Evolutionary conservation across 2,888 invertebrate genomes (phyloP).

Genomic region (Protula sp.): DNA sequence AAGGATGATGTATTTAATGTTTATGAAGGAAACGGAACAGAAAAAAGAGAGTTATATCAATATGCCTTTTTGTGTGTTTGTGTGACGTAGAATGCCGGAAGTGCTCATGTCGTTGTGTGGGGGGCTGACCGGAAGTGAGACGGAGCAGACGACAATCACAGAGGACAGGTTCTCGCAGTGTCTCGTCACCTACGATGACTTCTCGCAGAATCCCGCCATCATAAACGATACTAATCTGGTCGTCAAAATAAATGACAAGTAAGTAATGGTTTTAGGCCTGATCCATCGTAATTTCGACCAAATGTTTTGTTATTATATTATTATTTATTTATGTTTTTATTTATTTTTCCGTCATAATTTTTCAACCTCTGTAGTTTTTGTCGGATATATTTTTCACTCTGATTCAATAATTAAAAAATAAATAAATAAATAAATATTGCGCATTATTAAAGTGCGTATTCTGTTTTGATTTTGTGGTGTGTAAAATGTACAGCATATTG

Average conservation of each 20-base stretch:
- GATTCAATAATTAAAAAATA: too few species aligned
- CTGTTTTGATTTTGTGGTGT: too few species aligned
- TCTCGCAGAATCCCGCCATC: slow-evolving; percentile 65
- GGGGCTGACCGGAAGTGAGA: slow-evolving; percentile 51
- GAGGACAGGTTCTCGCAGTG: slow-evolving; percentile 64
- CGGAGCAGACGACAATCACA: slow-evolving; percentile 53
- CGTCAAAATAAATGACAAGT: slow-evolving; percentile 77
- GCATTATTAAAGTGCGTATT: background rate
- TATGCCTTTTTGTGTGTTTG: too few species aligned
- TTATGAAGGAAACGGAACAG: too few species aligned
- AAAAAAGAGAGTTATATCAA: too few species aligned
- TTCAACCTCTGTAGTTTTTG: too few species aligned
- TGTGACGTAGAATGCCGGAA: background rate
- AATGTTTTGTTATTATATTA: too few species aligned
- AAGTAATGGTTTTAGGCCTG: slow-evolving; percentile 23
- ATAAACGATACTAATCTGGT: slow-evolving; percentile 74
- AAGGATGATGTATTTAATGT: too few species aligned
- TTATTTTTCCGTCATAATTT: too few species aligned
- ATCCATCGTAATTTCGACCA: background rate
- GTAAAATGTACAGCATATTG: too few species aligned
- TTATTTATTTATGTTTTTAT: too few species aligned
- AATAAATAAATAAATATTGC: background rate
- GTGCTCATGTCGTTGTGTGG: slow-evolving; percentile 71
- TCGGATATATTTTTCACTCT: too few species aligned
- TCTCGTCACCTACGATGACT: slow-evolving; percentile 62